These are phyloP conservation scores for Orthonyx spaldingii DNA, from an alignment of 2,113 vertebrate genomes.

Conservation along the genomic window DNA sequence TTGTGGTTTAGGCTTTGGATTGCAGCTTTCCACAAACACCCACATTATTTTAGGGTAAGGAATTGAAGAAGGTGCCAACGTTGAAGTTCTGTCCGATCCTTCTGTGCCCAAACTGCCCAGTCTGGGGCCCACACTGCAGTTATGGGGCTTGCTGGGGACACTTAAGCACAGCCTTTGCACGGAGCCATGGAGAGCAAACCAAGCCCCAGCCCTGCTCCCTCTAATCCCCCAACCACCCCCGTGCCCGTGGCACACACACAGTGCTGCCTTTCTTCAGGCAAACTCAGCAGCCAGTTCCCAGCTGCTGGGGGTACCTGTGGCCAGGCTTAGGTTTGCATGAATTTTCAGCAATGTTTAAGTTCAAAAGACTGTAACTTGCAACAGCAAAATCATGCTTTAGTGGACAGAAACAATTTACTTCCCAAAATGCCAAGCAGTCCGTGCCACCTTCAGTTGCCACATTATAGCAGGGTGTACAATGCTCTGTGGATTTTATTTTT, in stretches of 20 bases:
- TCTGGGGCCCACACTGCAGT: neutral
- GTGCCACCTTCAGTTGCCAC: neutral
- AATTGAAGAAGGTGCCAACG: neutral
- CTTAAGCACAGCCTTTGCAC: neutral
- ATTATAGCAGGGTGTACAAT: neutral
- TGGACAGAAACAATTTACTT: neutral
- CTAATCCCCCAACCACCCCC: fast-evolving
- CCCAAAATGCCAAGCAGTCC: neutral
- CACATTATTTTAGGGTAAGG: neutral
- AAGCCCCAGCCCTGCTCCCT: neutral
- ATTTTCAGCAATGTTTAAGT: neutral
- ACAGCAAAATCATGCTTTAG: neutral
- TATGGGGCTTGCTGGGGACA: neutral
- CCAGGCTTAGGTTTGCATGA: neutral
- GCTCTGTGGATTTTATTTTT: neutral
- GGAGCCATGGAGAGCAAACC: neutral
- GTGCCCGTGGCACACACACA: fast-evolving
- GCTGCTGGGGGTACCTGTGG: neutral
- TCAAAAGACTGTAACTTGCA: neutral
- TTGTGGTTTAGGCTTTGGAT: constrained; percentile 32
- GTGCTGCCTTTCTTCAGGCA: neutral
- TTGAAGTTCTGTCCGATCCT: neutral
- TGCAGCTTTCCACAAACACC: constrained; percentile 14
- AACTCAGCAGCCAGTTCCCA: neutral
- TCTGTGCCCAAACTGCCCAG: neutral